Evolutionary conservation across 2,797 vertebrate genomes (phyloP), one percentile per base, ranked within the genome.

Genomic region (Gadopsis marmoratus): DNA sequence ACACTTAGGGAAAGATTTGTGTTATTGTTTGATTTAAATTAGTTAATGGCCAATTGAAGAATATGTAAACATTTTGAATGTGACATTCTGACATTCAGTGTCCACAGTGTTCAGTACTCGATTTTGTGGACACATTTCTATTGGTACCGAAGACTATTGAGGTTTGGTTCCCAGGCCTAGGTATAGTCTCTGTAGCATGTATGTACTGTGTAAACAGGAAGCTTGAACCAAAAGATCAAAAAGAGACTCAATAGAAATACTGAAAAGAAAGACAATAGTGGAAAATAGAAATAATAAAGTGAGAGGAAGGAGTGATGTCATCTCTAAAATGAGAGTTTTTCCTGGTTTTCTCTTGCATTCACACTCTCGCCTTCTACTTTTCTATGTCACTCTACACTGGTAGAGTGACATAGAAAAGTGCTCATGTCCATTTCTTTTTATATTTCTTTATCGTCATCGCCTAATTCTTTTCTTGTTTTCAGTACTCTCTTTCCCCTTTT

Each of bases 281-380:
- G 62, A 68, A 79, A 72, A 51, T 21, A 53, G 17, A 62, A 67
- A 67, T 12, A 74, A 60, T 74, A 17, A 61, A 65, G 33, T 9
- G 12, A 65, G 81, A 72, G 73, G 81, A 86, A 80, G 73, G 41
- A 72, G 60, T 81, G 83, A 87, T 60, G 76, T 84, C 64, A 79
- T 56, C 39, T 71, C 69, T 41, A 43, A 77, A 79, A 69, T 78
- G 47, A 65, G 71, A 35, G 19, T 13, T 19, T 19, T 47, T 67
- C 45, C 60, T 54, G 19, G 53, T 67, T 74, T 43, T 41, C 59
- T n/a, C 53, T 3, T 71, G 64, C 37, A 53, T 78, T 33, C 54
- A 11, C 43, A 26, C 21, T 14, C 39, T 62, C 31, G 62, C 45
- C 39, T 39, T 54, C 21, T 21, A 17, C 6, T 51, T 29, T 26